Evolutionary conservation across 2,113 vertebrate species (phyloP).

Genomic region (Python bivittatus): DNA sequence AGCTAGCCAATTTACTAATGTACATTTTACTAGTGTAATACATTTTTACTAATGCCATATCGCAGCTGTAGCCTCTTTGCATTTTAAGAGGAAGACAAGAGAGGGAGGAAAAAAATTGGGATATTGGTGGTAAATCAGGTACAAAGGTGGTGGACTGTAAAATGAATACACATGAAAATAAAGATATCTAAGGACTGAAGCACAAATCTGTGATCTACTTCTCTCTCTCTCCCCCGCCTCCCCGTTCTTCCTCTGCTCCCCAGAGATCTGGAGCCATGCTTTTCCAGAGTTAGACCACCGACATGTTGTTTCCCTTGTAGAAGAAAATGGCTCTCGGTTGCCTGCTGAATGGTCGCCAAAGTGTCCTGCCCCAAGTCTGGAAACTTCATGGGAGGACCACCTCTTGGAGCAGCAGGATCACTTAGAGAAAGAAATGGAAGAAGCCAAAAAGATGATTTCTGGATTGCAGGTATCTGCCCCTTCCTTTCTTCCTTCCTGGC

Average conservation of each 20-base stretch:
- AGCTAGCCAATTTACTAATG: neutral
- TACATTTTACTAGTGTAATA: neutral
- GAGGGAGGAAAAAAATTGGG: neutral
- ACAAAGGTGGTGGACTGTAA: neutral
- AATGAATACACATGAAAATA: neutral
- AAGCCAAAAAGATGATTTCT: conserved; percentile 94
- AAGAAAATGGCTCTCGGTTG: conserved; percentile 58
- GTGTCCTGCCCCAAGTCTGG: conserved; percentile 72
- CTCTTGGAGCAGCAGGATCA: conserved; percentile 91
- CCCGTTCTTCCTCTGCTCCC: neutral
- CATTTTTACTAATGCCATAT: neutral
- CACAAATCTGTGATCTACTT: neutral
- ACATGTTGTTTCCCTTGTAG: conserved; percentile 53
- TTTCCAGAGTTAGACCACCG: neutral
- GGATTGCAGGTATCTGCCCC: conserved; percentile 84
- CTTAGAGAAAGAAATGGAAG: conserved; percentile 93
- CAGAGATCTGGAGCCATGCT: conserved; percentile 20
- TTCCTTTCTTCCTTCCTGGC: neutral
- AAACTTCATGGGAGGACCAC: conserved; percentile 88
- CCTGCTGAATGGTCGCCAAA: conserved; percentile 72
- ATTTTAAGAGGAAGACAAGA: neutral
- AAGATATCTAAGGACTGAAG: neutral
- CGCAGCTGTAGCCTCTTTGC: neutral
- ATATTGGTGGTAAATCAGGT: neutral
- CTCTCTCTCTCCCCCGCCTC: neutral